Percentiles rank a stretch among this genome's conserved stretches.
phyloP scores from a whole-genome alignment of 2,888 invertebrate species.

The Polyommatus icarus region DNA sequence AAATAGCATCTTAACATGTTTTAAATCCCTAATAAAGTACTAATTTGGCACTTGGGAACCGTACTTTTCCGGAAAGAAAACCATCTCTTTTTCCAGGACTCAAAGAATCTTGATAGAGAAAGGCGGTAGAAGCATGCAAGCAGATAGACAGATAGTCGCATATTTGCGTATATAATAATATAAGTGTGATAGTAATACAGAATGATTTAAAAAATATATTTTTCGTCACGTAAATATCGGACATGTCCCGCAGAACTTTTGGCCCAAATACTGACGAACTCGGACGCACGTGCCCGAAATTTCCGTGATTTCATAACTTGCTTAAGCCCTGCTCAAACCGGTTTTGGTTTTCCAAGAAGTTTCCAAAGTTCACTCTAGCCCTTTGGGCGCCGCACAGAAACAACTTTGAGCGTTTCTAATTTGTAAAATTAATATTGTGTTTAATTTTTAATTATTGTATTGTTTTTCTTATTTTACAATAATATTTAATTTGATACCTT shows the following conservation, averaged over 20 bases:
- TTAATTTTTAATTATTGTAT: background rate
- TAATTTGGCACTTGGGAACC: too few species aligned
- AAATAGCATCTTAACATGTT: too few species aligned
- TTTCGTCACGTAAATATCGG: background rate
- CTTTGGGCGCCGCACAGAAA: background rate
- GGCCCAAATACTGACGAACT: background rate
- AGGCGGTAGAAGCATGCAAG: too few species aligned
- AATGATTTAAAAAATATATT: background rate
- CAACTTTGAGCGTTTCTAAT: background rate
- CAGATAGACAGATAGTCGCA: too few species aligned
- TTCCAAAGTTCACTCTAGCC: background rate
- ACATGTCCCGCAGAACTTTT: background rate
- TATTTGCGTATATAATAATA: too few species aligned
- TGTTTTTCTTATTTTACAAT: too few species aligned
- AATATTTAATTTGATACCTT: too few species aligned
- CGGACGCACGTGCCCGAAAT: background rate
- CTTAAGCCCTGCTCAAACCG: background rate
- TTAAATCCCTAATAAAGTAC: too few species aligned
- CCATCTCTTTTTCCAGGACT: too few species aligned
- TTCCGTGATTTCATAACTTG: background rate
- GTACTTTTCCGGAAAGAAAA: too few species aligned
- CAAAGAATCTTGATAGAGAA: too few species aligned
- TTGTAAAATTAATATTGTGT: background rate
- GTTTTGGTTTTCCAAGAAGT: background rate
- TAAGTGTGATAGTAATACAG: too few species aligned